These are phyloP conservation scores for Myrmophylax atrothorax DNA, from an alignment of 2,113 vertebrate species.

Conservation along the genomic window DNA sequence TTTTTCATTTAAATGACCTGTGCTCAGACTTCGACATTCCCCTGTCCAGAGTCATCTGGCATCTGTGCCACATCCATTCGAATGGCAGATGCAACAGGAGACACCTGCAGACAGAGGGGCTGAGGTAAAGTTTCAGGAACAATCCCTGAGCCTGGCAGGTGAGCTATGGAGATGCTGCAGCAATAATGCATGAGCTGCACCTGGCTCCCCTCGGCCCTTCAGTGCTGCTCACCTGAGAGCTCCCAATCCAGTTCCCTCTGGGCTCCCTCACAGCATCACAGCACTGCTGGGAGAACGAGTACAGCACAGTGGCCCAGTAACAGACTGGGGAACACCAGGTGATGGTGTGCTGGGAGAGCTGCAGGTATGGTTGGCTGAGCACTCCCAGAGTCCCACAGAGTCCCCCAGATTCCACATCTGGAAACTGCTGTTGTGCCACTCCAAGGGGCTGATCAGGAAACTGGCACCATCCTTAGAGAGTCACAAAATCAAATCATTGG, in stretches of 20 bases:
- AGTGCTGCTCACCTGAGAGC: not conserved
- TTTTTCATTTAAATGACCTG: not conserved
- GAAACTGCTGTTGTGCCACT: not conserved
- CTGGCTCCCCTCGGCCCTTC: not conserved
- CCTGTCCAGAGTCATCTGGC: not conserved
- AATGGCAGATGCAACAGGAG: not conserved
- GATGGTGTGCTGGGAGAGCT: not conserved
- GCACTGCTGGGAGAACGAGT: not conserved
- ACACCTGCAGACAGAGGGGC: not conserved
- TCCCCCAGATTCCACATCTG: not conserved
- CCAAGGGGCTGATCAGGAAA: not conserved
- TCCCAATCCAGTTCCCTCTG: not conserved
- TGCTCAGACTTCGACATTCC: not conserved
- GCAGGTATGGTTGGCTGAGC: not conserved
- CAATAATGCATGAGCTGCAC: slow-evolving; percentile 68
- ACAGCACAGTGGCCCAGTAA: not conserved
- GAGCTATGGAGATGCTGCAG: slow-evolving; percentile 4
- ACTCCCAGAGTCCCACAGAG: not conserved
- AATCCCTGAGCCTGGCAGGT: slow-evolving; percentile 32
- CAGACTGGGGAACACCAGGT: not conserved
- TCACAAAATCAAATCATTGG: not conserved
- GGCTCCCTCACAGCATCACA: not conserved
- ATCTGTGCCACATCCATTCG: not conserved
- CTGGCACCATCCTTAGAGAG: not conserved
- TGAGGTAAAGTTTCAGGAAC: slow-evolving; percentile 34